Conservation (phyloP, 2,113 vertebrate species). For the Mus musculus region GRCm39 chrX:130318001-130318500, state of each 20-base stretch:
- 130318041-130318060: not conserved
- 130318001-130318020: not conserved
- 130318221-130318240: not conserved
- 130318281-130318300: not conserved
- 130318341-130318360: not conserved
- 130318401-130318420: not conserved
- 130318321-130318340: not conserved
- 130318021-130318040: not conserved
- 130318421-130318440: not conserved
- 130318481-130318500: not conserved
- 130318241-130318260: not conserved
- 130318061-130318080: conserved; percentile 10
- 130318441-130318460: not conserved
- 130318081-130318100: not conserved
- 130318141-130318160: conserved; percentile 13
- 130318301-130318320: not conserved
- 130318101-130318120: not conserved
- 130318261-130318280: not conserved
- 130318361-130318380: not conserved
- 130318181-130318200: not conserved
- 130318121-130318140: not conserved
- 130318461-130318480: not conserved
- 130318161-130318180: not conserved
- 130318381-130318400: not conserved
- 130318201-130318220: not conserved